Evolutionary conservation across 1,140 invertebrate genomes (phyloP).

Genomic region (Idris sp.): DNA sequence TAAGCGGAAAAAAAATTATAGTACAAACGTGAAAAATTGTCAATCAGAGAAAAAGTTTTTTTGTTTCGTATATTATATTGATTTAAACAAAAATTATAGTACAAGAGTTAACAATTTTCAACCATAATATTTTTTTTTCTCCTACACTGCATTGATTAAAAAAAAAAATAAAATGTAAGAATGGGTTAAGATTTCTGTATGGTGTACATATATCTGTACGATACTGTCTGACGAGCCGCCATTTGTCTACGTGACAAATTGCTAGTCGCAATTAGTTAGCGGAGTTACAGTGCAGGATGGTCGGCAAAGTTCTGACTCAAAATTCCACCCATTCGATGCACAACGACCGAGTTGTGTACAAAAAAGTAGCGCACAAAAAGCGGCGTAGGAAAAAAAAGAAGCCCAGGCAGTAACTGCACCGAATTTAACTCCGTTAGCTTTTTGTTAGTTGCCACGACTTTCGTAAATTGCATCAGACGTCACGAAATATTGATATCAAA

Average conservation of each 20-base stretch:
- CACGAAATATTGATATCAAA: conserved; percentile 51
- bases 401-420: conserved; percentile 21
- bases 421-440: conserved; percentile 46
- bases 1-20: too few relatives aligned
- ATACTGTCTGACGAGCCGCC: conserved; percentile 67
- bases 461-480: conserved; percentile 42
- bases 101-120: too few relatives aligned
- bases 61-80: too few relatives aligned
- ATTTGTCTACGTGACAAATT: conserved; percentile 74
- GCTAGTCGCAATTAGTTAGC: conserved; percentile 73
- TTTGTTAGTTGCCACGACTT: conserved; percentile 47
- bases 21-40: too few relatives aligned
- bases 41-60: too few relatives aligned
- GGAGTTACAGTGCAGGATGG: conserved; percentile 69
- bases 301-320: conserved; percentile 59
- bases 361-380: conserved; percentile 41
- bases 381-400: conserved; percentile 25
- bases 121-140: too few relatives aligned
- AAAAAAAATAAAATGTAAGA: too few relatives aligned
- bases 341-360: conserved; percentile 41
- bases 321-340: conserved; percentile 65
- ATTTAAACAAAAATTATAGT: too few relatives aligned
- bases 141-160: too few relatives aligned
- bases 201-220: conserved; percentile 61
- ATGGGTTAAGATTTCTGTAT: too few relatives aligned